These are phyloP conservation scores for Peromyscus polionotus DNA, from an alignment of 2,113 vertebrate genomes.

Conservation along the genomic window DNA sequence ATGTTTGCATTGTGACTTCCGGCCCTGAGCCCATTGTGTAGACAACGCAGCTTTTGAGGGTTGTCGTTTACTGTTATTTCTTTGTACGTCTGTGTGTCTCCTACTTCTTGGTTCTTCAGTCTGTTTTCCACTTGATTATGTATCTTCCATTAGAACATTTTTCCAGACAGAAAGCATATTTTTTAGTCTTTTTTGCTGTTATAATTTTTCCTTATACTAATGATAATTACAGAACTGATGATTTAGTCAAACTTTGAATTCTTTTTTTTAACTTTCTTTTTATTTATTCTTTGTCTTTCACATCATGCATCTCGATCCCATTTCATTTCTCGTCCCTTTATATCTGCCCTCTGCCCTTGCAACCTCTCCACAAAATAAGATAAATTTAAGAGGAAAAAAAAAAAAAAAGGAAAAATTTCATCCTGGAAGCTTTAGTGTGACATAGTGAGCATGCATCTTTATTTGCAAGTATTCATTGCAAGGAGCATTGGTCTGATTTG, in stretches of 20 bases:
- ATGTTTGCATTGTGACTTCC: neutral
- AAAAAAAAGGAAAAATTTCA: too few species aligned
- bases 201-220: slow-evolving; percentile 43
- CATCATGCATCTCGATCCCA: neutral
- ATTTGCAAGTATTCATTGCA: too few species aligned
- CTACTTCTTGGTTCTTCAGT: slow-evolving; percentile 9
- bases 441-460: too few species aligned
- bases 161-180: neutral
- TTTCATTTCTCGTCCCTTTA: too few species aligned
- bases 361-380: too few species aligned
- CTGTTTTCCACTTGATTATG: neutral
- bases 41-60: neutral
- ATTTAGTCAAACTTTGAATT: slow-evolving; percentile 16
- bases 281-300: neutral
- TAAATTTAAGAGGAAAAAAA: too few species aligned
- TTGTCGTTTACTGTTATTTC: neutral
- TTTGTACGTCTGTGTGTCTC: neutral
- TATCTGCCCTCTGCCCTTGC: too few species aligned
- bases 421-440: too few species aligned
- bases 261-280: neutral
- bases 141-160: neutral
- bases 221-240: slow-evolving; percentile 8
- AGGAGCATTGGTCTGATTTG: too few species aligned
- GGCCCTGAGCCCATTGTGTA: neutral
- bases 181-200: slow-evolving; percentile 34